A percentile compares a stretch with the other conserved stretches of the same genome.
phyloP scores from a whole-genome alignment of 2,113 vertebrate genomes.

The Plestiodon gilberti region DNA sequence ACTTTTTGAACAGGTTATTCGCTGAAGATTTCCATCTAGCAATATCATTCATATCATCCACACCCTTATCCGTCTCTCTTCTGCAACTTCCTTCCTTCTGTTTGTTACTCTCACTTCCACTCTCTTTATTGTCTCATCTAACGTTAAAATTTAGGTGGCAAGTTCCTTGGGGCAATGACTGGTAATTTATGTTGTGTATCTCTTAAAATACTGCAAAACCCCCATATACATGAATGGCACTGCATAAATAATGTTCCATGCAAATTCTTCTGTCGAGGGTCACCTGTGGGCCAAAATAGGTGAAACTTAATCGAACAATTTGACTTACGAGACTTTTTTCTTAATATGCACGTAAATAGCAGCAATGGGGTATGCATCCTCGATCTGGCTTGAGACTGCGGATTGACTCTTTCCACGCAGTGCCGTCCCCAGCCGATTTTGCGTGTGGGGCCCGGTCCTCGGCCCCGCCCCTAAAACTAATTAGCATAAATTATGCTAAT shows the following conservation, averaged over 20 bases:
- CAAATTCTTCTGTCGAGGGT: not conserved
- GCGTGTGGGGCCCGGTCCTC: too few relatives aligned
- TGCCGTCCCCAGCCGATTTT: too few relatives aligned
- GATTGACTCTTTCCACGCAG: too few relatives aligned
- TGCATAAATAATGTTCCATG: not conserved
- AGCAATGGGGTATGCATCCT: too few relatives aligned
- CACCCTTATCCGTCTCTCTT: not conserved
- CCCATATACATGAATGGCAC: not conserved
- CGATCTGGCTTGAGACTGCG: too few relatives aligned
- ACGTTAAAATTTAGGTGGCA: not conserved
- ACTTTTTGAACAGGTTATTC: not conserved
- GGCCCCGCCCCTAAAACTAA: too few relatives aligned
- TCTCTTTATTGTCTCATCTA: too few relatives aligned
- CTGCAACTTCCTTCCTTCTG: too few relatives aligned
- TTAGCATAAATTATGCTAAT: too few relatives aligned
- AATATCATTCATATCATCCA: not conserved
- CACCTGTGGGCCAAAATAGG: not conserved
- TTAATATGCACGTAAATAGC: too few relatives aligned
- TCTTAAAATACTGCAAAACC: not conserved
- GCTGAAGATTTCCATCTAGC: not conserved
- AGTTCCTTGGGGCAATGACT: not conserved
- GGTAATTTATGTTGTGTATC: not conserved
- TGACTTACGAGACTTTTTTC: too few relatives aligned
- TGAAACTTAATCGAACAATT: not conserved
- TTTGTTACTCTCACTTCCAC: not conserved